A percentile compares a stretch with the other conserved stretches of the same genome.
These are phyloP conservation scores for Mobula birostris DNA, from an alignment of 2,113 vertebrate species.

Conservation along the genomic window DNA sequence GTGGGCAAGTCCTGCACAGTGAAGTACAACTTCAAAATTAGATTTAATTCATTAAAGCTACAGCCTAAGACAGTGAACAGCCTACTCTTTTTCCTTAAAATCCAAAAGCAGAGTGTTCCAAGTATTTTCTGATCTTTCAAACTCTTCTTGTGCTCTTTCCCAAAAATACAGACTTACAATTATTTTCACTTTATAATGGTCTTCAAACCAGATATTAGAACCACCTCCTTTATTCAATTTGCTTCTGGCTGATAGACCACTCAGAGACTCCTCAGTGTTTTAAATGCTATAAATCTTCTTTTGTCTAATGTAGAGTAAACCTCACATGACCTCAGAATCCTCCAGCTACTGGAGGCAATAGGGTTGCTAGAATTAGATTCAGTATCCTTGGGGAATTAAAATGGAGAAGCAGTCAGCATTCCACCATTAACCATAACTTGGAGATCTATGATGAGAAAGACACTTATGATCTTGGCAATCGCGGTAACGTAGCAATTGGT, in stretches of 20 bases:
- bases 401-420: neutral
- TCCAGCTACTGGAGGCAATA: neutral
- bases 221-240: neutral
- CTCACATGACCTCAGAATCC: neutral
- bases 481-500: no score
- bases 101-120: no score
- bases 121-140: no score
- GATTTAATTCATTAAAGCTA: neutral
- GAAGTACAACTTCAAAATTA: neutral
- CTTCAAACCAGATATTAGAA: neutral
- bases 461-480: neutral
- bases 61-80: neutral
- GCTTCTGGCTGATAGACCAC: neutral
- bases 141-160: neutral
- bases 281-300: neutral
- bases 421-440: no score
- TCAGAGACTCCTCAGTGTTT: neutral
- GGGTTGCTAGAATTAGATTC: neutral
- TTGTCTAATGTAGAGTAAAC: neutral
- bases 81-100: neutral
- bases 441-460: neutral
- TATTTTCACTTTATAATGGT: neutral
- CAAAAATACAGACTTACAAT: neutral
- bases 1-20: neutral
- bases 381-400: neutral